Conservation (phyloP, 2,888 invertebrate species). For the Furcula furcula region DNA sequence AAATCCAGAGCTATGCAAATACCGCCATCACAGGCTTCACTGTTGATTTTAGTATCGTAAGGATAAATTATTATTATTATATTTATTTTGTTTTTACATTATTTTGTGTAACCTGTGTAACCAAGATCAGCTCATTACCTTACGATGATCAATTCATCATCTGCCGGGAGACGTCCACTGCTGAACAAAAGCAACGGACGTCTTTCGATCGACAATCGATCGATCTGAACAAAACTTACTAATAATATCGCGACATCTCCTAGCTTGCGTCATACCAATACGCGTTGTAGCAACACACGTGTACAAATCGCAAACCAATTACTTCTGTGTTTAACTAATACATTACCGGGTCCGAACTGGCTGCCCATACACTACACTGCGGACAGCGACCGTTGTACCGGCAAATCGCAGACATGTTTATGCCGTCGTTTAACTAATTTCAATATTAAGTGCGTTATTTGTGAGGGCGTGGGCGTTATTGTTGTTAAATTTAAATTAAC, state of each 20-base stretch:
- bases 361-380: conserved; percentile 13
- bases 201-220: no score
- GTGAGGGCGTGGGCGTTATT: conserved; percentile 19
- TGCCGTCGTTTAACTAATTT: conserved; percentile 29
- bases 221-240: no score
- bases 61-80: no score
- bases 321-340: conserved; percentile 31
- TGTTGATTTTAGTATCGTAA: no score
- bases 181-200: no score
- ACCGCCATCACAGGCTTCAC: no score
- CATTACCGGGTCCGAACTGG: conserved; percentile 17
- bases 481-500: conserved; percentile 26
- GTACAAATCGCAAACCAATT: conserved; percentile 50
- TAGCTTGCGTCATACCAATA: conserved; percentile 7
- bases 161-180: no score
- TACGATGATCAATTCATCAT: no score
- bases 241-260: background rate
- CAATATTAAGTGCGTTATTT: conserved; percentile 17
- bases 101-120: no score
- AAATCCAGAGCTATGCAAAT: no score
- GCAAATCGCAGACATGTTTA: conserved; percentile 11
- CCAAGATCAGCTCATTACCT: no score
- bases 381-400: conserved; percentile 24
- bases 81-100: no score
- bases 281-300: conserved; percentile 30